phyloP scores from a whole-genome alignment of 2,797 vertebrate genomes.

The Argentina silus region DNA sequence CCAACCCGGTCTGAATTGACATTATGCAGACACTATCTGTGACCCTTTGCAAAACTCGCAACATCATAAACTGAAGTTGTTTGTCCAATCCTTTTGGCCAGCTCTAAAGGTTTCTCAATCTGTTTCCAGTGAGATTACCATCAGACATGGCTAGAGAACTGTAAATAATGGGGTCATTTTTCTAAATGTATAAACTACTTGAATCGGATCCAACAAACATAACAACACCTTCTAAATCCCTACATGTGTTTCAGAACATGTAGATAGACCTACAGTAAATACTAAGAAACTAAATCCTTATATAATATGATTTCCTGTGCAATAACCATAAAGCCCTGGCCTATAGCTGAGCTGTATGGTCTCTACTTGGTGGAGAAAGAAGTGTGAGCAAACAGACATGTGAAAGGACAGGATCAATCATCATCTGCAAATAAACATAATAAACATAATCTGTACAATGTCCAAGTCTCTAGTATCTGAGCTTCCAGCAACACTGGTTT shows the following conservation, averaged over 20 bases:
- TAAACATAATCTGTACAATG: not conserved
- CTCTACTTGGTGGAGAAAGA: not conserved
- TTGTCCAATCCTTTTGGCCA: not conserved
- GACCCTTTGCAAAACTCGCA: not conserved
- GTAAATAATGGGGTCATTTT: not conserved
- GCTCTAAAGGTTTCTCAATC: not conserved
- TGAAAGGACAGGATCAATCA: not conserved
- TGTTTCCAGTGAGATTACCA: not conserved
- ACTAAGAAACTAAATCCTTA: not conserved
- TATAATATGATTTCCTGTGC: not conserved
- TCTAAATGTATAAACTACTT: not conserved
- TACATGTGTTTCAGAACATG: not conserved
- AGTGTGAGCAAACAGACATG: not conserved
- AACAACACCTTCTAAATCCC: not conserved
- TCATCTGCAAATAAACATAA: not conserved
- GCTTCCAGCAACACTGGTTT: not conserved
- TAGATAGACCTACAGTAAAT: not conserved
- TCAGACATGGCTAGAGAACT: not conserved
- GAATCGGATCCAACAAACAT: not conserved
- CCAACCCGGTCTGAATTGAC: not conserved
- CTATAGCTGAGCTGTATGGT: not conserved
- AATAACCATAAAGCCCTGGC: not conserved
- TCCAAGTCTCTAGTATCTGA: not conserved
- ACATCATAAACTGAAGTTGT: not conserved
- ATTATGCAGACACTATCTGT: not conserved